Evolutionary conservation across 2,113 vertebrate species (phyloP).

Genomic region (Dicaeum eximium): DNA sequence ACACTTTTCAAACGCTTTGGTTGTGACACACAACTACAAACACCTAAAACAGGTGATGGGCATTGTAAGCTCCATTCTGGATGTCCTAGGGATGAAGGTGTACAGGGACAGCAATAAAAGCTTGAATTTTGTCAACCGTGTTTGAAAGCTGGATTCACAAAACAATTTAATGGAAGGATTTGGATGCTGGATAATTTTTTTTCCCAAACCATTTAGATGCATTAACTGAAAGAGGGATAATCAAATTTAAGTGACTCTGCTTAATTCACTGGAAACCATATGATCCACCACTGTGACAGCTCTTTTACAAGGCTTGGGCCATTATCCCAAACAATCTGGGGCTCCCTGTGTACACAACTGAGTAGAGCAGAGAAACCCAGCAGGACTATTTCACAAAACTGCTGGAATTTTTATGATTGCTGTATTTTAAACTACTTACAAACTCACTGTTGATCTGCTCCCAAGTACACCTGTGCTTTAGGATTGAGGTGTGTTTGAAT

Average conservation of each 20-base stretch:
- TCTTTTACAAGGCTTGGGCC: not conserved
- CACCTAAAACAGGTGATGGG: not conserved
- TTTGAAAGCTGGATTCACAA: not conserved
- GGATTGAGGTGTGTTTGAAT: conserved; percentile 2
- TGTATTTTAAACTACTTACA: conserved; percentile 33
- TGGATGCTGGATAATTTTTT: not conserved
- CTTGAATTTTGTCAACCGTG: not conserved
- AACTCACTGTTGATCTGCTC: conserved; percentile 10
- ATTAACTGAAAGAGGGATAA: not conserved
- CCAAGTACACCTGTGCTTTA: conserved; percentile 23
- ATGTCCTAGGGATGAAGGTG: not conserved
- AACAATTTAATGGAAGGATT: not conserved
- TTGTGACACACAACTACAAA: not conserved
- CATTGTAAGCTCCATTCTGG: not conserved
- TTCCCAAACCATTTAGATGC: not conserved
- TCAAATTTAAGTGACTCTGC: conserved; percentile 20
- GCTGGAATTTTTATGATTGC: conserved; percentile 34
- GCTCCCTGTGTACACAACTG: not conserved
- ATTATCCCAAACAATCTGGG: conserved; percentile 13
- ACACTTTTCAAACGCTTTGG: not conserved
- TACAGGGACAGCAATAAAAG: not conserved
- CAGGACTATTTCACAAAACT: not conserved
- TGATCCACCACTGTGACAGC: not conserved
- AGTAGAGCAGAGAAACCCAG: not conserved
- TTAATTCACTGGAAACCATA: conserved; percentile 45